These are phyloP conservation scores for Cyclargus thomasi DNA, from an alignment of 1,140 invertebrate species.

Conservation along the genomic window DNA sequence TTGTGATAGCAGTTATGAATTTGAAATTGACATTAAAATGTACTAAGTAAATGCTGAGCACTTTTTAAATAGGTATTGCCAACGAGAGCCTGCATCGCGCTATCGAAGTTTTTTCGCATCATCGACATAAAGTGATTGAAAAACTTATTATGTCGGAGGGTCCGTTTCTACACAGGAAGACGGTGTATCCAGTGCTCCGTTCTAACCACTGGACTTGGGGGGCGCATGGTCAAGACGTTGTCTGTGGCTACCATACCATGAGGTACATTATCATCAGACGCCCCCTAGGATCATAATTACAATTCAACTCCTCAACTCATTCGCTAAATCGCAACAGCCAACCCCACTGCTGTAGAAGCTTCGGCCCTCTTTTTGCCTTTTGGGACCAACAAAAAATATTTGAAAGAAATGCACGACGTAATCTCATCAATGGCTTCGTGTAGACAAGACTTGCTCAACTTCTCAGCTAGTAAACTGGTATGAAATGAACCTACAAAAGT, in stretches of 20 bases:
- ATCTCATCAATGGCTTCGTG: no score
- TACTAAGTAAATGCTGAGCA: not conserved
- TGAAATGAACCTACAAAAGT: no score
- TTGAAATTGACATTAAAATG: not conserved
- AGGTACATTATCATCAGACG: no score
- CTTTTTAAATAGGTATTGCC: not conserved
- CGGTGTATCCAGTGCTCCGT: not conserved
- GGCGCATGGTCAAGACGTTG: no score
- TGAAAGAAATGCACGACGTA: no score
- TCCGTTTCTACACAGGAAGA: not conserved
- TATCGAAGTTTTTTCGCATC: not conserved
- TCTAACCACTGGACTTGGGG: not conserved
- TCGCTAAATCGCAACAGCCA: not conserved
- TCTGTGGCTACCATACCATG: no score
- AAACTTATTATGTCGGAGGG: not conserved
- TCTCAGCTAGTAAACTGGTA: no score
- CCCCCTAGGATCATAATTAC: no score
- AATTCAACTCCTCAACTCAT: not conserved
- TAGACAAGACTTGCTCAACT: no score
- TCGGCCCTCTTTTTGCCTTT: no score
- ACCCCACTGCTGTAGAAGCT: no score
- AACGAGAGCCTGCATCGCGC: not conserved
- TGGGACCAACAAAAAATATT: no score
- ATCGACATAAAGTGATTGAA: not conserved
- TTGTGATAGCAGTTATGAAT: not conserved